Evolutionary conservation across 2,888 invertebrate genomes (phyloP).

Genomic region (Autographa pulchrina): DNA sequence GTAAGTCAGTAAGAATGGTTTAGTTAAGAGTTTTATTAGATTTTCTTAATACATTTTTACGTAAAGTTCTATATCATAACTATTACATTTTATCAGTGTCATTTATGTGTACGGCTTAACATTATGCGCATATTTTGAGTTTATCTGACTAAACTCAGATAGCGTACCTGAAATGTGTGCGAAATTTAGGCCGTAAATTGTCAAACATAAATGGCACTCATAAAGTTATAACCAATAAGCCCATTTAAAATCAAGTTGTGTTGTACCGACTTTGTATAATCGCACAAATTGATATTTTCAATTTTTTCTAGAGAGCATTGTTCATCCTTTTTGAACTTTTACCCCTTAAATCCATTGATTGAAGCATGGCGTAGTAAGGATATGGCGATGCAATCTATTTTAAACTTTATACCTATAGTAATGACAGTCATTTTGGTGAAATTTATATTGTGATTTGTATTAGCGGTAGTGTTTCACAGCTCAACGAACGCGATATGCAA

Average conservation of each 20-base stretch:
- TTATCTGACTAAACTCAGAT: not conserved
- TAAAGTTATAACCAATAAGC: slow-evolving; percentile 7
- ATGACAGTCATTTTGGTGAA: slow-evolving; percentile 37
- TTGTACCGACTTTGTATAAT: slow-evolving; percentile 10
- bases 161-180: not conserved
- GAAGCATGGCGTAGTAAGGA: slow-evolving; percentile 52
- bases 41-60: slow-evolving; percentile 15
- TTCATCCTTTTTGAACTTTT: slow-evolving; percentile 27
- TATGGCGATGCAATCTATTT: slow-evolving; percentile 47
- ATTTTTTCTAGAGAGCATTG: slow-evolving; percentile 24
- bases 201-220: not conserved
- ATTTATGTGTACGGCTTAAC: not conserved
- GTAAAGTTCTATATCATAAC: not conserved
- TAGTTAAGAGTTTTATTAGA: slow-evolving; percentile 30
- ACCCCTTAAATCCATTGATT: slow-evolving; percentile 40
- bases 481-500: slow-evolving; percentile 38
- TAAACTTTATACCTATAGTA: slow-evolving; percentile 41
- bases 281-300: slow-evolving; percentile 17
- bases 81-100: not conserved
- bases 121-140: slow-evolving; percentile 1
- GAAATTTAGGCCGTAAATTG: not conserved
- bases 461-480: slow-evolving; percentile 49
- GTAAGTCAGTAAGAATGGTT: slow-evolving; percentile 63
- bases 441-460: slow-evolving; percentile 42
- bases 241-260: slow-evolving; percentile 13